phyloP scores from a whole-genome alignment of 2,888 invertebrate species.

The Mimachlamys varia region DNA sequence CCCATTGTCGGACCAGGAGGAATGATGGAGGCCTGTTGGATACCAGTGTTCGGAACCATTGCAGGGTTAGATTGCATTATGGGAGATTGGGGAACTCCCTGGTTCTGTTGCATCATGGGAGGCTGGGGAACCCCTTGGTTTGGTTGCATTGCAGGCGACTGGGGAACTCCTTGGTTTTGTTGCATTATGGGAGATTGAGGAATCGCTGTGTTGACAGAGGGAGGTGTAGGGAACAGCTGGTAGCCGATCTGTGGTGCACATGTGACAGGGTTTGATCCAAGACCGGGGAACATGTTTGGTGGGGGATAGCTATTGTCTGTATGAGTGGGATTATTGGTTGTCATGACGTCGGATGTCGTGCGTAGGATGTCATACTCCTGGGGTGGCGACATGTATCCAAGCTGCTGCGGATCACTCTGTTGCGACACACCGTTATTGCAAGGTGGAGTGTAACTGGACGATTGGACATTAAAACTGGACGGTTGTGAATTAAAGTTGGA shows the following conservation, averaged over 20 bases:
- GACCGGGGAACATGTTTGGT: constrained; percentile 34
- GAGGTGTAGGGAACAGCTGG: constrained; percentile 44
- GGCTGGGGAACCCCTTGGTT: constrained; percentile 37
- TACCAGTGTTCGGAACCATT: background rate
- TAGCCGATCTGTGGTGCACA: constrained; percentile 50
- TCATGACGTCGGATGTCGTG: background rate
- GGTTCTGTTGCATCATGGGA: background rate
- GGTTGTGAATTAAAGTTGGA: background rate
- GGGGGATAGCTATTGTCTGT: constrained; percentile 28
- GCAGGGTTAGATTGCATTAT: background rate
- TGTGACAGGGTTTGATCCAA: constrained; percentile 41
- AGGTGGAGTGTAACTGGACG: background rate
- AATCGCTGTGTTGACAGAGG: constrained; percentile 25
- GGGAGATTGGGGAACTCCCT: background rate
- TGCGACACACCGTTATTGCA: background rate
- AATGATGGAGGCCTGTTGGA: background rate
- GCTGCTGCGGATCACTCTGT: constrained; percentile 7
- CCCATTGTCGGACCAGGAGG: background rate
- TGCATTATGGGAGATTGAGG: constrained; percentile 36
- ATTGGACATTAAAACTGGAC: background rate
- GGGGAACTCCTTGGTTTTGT: background rate
- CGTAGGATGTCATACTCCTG: background rate
- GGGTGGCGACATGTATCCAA: background rate
- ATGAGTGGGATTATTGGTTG: constrained; percentile 7
- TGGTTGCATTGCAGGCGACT: background rate